Base-by-base conservation (phyloP, 1,140 invertebrate species). In the Brachionus rotundiformis region DNA sequence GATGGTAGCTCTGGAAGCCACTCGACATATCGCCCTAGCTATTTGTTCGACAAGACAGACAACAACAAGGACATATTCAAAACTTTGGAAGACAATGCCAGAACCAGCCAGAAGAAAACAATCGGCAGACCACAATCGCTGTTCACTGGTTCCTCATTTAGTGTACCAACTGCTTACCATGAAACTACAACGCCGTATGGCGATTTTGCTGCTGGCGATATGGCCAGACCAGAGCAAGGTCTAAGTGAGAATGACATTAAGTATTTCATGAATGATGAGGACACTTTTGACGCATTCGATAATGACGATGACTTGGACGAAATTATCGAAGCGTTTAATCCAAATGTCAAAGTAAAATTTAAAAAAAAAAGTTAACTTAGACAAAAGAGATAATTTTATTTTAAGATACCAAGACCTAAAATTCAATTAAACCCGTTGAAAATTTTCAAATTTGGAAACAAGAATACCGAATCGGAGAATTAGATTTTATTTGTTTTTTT, bases 381-480 rank as follows among this genome's bases (percentile, higher is more conserved):
- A 13, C 39, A 41, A 41, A 11, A 2, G 39, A 13, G 39, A 41
- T 11, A 41, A 41, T 11, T 63, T 59, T 59, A 59, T 59, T 39
- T 13, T n/a, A 13, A 79, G 76, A 79, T 79, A 27, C 76, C 76
- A 4, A 54, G 76, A 79, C 76, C 76, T 0, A 79, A 79, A 33
- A 39, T 79, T 59, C 76, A 79, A 79, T 29, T 59, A 59, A 79
- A 79, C 76, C 76, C 76, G 76, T 59, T 79, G 76, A 79, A 79
- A 79, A 79, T 79, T 39, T 79, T 79, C 47, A 79, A 79, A 44
- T 73, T 73, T 44, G 68, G 68, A 47, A 27, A 27, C 5, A 73
- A 73, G 25, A 73, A 73, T 44, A 25, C n/a, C 25, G 68, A 73
- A 44, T 73, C 68, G 1, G 68, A 73, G n/a, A 73, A 73, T 13